These are phyloP conservation scores for Megatriorchis doriae DNA, from an alignment of 2,113 vertebrate genomes.

Conservation along the genomic window DNA sequence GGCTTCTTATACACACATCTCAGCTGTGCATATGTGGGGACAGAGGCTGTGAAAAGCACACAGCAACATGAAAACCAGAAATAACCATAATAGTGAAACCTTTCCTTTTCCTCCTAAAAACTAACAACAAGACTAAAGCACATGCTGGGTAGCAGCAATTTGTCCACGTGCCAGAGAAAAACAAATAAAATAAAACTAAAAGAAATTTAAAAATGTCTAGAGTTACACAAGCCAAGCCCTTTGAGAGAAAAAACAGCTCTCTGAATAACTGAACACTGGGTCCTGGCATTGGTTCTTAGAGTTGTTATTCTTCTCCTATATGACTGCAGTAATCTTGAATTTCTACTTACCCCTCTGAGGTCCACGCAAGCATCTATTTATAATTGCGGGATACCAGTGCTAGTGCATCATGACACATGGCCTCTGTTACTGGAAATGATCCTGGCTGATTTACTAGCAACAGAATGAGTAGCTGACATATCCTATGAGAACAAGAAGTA, in stretches of 20 bases:
- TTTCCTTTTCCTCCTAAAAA: background rate
- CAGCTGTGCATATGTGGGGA: background rate
- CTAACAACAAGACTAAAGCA: background rate
- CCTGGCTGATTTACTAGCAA: background rate
- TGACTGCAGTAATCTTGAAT: background rate
- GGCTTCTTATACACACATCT: background rate
- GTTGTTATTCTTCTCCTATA: background rate
- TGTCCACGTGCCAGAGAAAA: background rate
- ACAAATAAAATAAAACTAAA: background rate
- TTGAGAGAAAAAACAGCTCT: conserved; percentile 24
- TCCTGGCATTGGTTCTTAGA: conserved; percentile 2
- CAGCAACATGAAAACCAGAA: background rate
- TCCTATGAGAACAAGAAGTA: background rate
- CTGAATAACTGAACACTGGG: background rate
- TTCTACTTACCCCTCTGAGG: conserved; percentile 3
- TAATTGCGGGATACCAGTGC: conserved; percentile 19
- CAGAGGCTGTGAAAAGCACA: background rate
- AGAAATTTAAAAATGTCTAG: background rate
- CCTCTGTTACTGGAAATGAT: conserved; percentile 40
- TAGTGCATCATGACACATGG: background rate
- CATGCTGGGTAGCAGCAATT: background rate
- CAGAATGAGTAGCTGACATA: background rate
- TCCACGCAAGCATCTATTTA: conserved; percentile 38
- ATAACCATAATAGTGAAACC: background rate
- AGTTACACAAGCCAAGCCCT: background rate